phyloP scores from a whole-genome alignment of 1,140 invertebrate species.

The Hyposmocoma kahamanoa region DNA sequence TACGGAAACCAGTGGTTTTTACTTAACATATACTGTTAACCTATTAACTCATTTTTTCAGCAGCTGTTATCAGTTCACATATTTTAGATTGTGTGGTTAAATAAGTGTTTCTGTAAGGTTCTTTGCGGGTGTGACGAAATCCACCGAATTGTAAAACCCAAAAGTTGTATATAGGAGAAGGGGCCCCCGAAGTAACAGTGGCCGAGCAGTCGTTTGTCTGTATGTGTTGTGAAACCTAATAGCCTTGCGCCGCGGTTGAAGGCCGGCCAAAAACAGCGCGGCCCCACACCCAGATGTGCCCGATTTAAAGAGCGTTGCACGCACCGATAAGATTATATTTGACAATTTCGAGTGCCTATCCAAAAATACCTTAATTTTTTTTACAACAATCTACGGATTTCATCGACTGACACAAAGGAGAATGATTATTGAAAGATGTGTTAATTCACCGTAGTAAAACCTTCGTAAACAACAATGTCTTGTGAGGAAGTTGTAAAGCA shows the following conservation, averaged over 20 bases:
- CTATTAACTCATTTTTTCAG: slow-evolving; percentile 50
- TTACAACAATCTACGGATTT: neutral
- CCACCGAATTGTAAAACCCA: neutral
- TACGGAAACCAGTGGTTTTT: slow-evolving; percentile 64
- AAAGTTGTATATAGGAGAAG: neutral
- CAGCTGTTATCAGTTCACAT: slow-evolving; percentile 50
- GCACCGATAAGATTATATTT: slow-evolving; percentile 27
- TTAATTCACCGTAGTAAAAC: slow-evolving; percentile 18
- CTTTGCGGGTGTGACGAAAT: too few species aligned
- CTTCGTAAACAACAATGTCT: slow-evolving; percentile 29
- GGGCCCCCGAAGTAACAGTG: slow-evolving; percentile 28
- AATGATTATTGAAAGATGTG: slow-evolving; percentile 7
- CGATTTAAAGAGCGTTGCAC: slow-evolving; percentile 33
- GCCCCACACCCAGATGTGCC: slow-evolving; percentile 27
- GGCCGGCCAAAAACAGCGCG: slow-evolving; percentile 43
- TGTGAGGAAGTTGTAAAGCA: slow-evolving; percentile 59
- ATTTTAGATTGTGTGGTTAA: slow-evolving; percentile 21
- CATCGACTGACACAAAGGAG: neutral
- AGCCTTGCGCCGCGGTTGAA: slow-evolving; percentile 48
- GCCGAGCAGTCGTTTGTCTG: slow-evolving; percentile 25
- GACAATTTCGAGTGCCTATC: neutral
- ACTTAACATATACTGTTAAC: slow-evolving; percentile 39
- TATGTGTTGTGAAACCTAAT: slow-evolving; percentile 41
- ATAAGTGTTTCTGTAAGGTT: slow-evolving; percentile 4
- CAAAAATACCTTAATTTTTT: neutral